Evolutionary conservation across 2,113 vertebrate genomes (phyloP).

Genomic region (Lipophrys pholis): DNA sequence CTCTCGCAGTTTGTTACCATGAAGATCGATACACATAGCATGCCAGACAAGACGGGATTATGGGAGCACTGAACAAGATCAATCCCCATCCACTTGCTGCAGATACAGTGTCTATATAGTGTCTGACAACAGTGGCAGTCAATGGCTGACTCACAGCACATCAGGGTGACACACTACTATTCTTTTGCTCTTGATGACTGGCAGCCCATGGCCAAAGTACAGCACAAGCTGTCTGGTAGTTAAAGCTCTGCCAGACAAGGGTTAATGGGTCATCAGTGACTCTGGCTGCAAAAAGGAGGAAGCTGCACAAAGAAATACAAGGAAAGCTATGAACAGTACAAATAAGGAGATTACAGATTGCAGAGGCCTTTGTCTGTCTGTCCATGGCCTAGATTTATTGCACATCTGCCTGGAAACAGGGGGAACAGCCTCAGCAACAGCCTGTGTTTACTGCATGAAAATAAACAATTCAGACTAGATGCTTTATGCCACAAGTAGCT

Average conservation of each 20-base stretch:
- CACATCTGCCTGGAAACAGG: conserved; percentile 43
- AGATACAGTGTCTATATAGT: conserved; percentile 22
- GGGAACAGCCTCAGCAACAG: conserved; percentile 23
- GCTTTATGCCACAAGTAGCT: conserved; percentile 34
- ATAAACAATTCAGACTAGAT: conserved; percentile 39
- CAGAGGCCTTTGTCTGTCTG: conserved; percentile 1
- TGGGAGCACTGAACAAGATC: conserved; percentile 46
- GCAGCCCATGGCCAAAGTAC: conserved; percentile 8
- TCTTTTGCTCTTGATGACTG: conserved; percentile 29
- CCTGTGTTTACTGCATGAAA: conserved; percentile 13
- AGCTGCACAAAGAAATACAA: neutral
- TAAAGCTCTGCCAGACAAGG: conserved; percentile 1
- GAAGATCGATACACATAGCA: conserved; percentile 47
- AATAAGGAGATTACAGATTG: conserved; percentile 31
- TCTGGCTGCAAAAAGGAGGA: neutral
- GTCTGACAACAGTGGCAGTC: conserved; percentile 40
- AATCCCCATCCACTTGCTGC: conserved; percentile 38
- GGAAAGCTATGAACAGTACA: conserved; percentile 1
- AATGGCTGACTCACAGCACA: conserved; percentile 37
- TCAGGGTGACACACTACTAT: conserved; percentile 19
- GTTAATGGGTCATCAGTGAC: conserved; percentile 32
- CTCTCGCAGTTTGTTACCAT: conserved; percentile 17
- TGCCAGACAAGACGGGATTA: conserved; percentile 37
- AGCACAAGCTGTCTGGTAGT: conserved; percentile 28
- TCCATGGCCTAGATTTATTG: conserved; percentile 28